Evolutionary conservation across 2,113 vertebrate species (phyloP), one percentile per base, ranked within the genome.

Genomic region (Chlorocebus sabaeus): DNA sequence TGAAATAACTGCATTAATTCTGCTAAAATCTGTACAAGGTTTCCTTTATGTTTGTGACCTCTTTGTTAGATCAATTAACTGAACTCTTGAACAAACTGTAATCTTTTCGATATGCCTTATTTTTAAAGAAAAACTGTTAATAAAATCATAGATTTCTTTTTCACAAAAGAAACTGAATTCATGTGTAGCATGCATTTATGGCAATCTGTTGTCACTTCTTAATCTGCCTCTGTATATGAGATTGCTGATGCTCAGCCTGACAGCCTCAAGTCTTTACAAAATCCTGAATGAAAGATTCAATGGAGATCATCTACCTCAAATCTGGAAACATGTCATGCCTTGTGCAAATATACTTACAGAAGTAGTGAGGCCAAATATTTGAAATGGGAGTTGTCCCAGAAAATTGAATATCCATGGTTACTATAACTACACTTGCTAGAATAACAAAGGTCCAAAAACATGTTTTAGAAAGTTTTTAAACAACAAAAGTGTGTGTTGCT

Each of bases 391-490:
- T 45, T 89, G 11, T 68, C n/a, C 38, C 16, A 52, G 45, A 82
- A 96, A 93, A 78, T 79, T 40, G 38, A 43, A 38, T 57, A 81
- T 61, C 50, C 8, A 20, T 76, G 32, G n/a, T 64, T 93, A 82
- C 23, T 93, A 3, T 72, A 86, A 79, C 16, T 96, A 48, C 50
- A 79, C 64, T 85, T 96, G 17, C 12, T 55, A 91, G 27, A 93
- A 82, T 30, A 93, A 16, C 48, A 93, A 93, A 86, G 27, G 7
- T 50, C 16, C 32, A 32, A 82, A 90, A 91, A 3, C 45, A 75
- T 32, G 76, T 89, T 96, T 96, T 85, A 30, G 73, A 57, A 78
- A 96, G 55, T 57, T 89, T 93, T 97, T 64, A 68, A 75, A 81
- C 59, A 84, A 88, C 32, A 91, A 78, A 82, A 89, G 8, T 43